These are phyloP conservation scores for Sorex maritimensis DNA, from an alignment of 2,797 vertebrate genomes.

Conservation along the genomic window DNA sequence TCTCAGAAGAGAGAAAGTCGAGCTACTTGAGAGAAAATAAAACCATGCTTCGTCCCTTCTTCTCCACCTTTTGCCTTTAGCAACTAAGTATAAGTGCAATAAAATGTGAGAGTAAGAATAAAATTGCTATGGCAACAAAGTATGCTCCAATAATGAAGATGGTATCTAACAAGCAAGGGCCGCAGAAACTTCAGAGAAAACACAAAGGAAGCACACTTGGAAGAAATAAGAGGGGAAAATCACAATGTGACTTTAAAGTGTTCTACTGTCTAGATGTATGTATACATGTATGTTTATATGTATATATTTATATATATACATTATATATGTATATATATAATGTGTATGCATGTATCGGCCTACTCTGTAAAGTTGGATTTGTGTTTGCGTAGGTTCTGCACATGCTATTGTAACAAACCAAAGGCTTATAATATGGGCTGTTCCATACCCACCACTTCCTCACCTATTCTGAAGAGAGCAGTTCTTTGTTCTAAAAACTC, in stretches of 20 bases:
- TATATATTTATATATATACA: too few relatives aligned
- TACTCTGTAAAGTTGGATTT: constrained; percentile 51
- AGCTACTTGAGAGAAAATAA: constrained; percentile 83
- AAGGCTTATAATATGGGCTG: background rate
- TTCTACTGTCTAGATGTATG: constrained; percentile 53
- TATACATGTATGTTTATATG: too few relatives aligned
- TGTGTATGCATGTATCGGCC: background rate
- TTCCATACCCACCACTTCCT: background rate
- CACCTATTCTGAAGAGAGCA: background rate
- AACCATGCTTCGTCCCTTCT: constrained; percentile 52
- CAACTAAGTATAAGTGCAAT: constrained; percentile 87
- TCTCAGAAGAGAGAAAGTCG: constrained; percentile 77
- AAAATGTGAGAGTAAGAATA: constrained; percentile 86
- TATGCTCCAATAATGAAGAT: constrained; percentile 88
- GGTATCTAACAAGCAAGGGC: constrained; percentile 80
- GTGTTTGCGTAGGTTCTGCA: constrained; percentile 46
- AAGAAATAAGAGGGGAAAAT: constrained; percentile 78
- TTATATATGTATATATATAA: too few relatives aligned
- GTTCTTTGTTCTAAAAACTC: background rate
- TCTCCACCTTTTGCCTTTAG: constrained; percentile 64
- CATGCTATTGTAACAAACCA: background rate
- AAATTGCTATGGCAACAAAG: constrained; percentile 91
- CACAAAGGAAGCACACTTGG: constrained; percentile 72
- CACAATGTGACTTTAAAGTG: constrained; percentile 79
- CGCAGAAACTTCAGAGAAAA: constrained; percentile 77